Evolutionary conservation across 1,140 invertebrate species (phyloP), one percentile per base, ranked within the genome.

Genomic region (Hylaeus anthracinus): DNA sequence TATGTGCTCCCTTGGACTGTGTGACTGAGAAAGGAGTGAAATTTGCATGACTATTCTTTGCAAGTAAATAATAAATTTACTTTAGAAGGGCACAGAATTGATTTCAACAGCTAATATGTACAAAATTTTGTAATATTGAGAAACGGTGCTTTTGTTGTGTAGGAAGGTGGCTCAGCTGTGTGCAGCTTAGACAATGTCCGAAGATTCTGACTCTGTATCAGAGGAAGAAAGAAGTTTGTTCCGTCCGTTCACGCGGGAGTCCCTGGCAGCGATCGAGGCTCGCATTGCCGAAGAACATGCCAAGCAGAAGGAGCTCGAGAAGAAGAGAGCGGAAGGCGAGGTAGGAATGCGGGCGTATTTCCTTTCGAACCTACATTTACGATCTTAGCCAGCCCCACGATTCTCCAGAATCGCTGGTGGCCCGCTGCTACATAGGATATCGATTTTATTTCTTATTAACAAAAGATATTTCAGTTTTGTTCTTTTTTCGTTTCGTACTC

Each of bases 201-300:
- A 97, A 95, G 96, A 96, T 95, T 97, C 96, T 95, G 96, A 96
- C 95, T 97, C 96, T 95, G 95, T 96, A 95, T 97, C 96, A 95
- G 97, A 97, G 96, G 97, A 98, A 97, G 97, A 97, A 96, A 96
- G 96, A 95, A 97, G 97, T 95, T 95, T 97, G 96, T 99, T 99
- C 97, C 97, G 97, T 96, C 98, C 98, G 95, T 99, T 99, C 95
- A 99, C 98, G 93, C 96, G 98, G 94, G 98, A 99, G 95, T 98
- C 98, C 94, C 95, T 99, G 94, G 96, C 97, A 94, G 96, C 96
- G 94, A 98, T 99, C 94, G 97, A 99, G 95, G 95, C 96, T 94
- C 96, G 98, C 90, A 98, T 98, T 94, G 97, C 97, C 91, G 97
- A 98, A 94, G 98, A 98, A 95, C 95, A 97, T 96, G 97, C 97